These are phyloP conservation scores for Lycophotia porphyrea DNA, from an alignment of 2,888 invertebrate species.

Conservation along the genomic window DNA sequence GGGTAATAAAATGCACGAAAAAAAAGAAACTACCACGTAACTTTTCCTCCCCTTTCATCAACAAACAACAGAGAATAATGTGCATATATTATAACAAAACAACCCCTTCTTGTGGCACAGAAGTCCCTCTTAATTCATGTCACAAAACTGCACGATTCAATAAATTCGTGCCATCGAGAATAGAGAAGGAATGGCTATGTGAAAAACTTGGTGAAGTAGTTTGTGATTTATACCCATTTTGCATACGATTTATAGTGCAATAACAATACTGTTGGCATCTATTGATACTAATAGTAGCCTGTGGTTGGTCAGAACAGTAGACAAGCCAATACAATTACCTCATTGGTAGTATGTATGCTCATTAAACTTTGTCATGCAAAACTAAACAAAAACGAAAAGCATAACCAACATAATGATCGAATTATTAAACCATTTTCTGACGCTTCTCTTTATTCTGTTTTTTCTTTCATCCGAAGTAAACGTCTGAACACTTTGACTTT, in stretches of 20 bases:
- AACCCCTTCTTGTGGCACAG: slow-evolving; percentile 4
- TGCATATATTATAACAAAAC: slow-evolving; percentile 28
- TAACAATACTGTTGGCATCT: background rate
- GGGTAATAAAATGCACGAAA: background rate
- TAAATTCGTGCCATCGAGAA: slow-evolving; percentile 18
- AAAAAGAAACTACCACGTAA: slow-evolving; percentile 17
- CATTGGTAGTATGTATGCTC: background rate
- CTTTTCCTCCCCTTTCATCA: slow-evolving; percentile 29
- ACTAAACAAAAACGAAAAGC: background rate
- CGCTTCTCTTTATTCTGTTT: background rate
- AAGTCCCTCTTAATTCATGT: slow-evolving; percentile 34
- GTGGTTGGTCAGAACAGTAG: background rate
- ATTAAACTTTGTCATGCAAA: background rate
- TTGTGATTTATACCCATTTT: slow-evolving; percentile 18
- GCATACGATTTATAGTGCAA: slow-evolving; percentile 1
- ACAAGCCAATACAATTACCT: background rate
- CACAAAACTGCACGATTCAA: slow-evolving; percentile 42
- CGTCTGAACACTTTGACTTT: background rate
- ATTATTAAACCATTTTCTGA: background rate
- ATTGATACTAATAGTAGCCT: background rate
- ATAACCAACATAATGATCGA: background rate
- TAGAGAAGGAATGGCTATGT: background rate
- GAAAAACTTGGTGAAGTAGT: slow-evolving; percentile 21
- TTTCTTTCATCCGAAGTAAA: background rate
- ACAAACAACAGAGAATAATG: slow-evolving; percentile 20